Evolutionary conservation across 2,113 vertebrate species (phyloP), one percentile per base, ranked within the genome.

Genomic region (Trinectes maculatus): DNA sequence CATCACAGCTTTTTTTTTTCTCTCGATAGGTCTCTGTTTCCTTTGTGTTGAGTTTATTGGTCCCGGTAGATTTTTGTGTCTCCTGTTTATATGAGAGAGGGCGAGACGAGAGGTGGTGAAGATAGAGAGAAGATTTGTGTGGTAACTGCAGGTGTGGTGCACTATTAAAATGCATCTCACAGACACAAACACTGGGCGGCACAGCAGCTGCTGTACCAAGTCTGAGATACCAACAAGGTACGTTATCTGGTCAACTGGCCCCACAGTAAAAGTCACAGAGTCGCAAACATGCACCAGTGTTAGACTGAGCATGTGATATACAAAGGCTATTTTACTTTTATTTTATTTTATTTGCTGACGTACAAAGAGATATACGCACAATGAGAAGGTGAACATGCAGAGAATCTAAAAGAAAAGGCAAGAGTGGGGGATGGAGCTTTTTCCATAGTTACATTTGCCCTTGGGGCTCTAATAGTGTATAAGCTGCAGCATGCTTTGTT

Each of bases 401-500:
- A 40, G 57, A 61, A 53, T 42, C 34, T 21, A 54, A 52, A 33
- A 22, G 58, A 22, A 16, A 42, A 26, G 54, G 42, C 2, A n/a
- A 47, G 40, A 44, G 42, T 46, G 42, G 26, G 48, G 69, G 58
- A 66, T 64, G 63, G 37, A 66, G 64, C 46, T 83, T 55, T 71
- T 68, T 68, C 61, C 66, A 71, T 82, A 5, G 9, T 51, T 79
- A 57, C 48, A 49, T 73, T 65, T 69, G 71, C 80, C 80, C 74
- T 65, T 66, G 76, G 80, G 84, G 82, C 65, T 19, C 18, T 58
- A 72, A 74, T 85, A 69, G 82, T 82, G 68, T 63, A 75, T 77
- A 77, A 73, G 69, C 77, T 82, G 88, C 72, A 83, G 64, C 55
- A 49, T 25, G 62, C 77, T 82, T 83, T 83, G 80, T 63, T 77